Evolutionary conservation across 2,113 vertebrate genomes (phyloP).

Genomic region (mouse (Mus musculus)): DNA sequence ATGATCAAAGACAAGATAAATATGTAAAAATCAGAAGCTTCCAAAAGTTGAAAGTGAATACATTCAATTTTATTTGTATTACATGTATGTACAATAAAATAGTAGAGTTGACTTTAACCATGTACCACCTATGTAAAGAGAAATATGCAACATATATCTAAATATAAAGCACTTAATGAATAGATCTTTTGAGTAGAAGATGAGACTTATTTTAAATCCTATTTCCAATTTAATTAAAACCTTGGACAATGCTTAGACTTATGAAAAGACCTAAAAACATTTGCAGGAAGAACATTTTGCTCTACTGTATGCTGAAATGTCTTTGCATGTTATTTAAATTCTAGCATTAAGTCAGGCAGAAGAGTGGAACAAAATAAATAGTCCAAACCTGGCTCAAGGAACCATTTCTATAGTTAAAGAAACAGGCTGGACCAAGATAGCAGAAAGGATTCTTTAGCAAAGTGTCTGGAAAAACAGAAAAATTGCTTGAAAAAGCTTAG

Average conservation of each 20-base stretch:
- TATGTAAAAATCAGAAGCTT: slow-evolving; percentile 9
- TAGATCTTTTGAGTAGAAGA: not conserved
- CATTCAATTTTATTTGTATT: not conserved
- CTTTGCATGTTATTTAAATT: slow-evolving; percentile 28
- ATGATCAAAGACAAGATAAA: not conserved
- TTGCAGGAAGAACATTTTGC: not conserved
- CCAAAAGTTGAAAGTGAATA: not conserved
- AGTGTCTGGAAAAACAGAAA: not conserved
- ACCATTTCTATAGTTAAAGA: not conserved
- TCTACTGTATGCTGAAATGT: not conserved
- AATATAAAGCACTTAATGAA: slow-evolving; percentile 48
- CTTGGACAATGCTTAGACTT: not conserved
- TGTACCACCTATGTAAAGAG: not conserved
- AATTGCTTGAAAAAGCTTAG: not conserved
- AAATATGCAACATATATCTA: not conserved
- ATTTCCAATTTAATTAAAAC: slow-evolving; percentile 46
- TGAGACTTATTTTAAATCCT: slow-evolving; percentile 17
- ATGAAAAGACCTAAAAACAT: slow-evolving; percentile 19
- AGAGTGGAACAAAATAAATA: not conserved
- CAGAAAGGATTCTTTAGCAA: not conserved
- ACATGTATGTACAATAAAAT: not conserved
- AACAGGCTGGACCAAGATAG: not conserved
- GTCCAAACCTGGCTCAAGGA: not conserved
- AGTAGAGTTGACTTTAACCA: slow-evolving; percentile 1
- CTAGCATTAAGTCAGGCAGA: not conserved